These are phyloP conservation scores for Caenorhabditis sp. DNA, from an alignment of 2,888 invertebrate species.

Conservation along the genomic window DNA sequence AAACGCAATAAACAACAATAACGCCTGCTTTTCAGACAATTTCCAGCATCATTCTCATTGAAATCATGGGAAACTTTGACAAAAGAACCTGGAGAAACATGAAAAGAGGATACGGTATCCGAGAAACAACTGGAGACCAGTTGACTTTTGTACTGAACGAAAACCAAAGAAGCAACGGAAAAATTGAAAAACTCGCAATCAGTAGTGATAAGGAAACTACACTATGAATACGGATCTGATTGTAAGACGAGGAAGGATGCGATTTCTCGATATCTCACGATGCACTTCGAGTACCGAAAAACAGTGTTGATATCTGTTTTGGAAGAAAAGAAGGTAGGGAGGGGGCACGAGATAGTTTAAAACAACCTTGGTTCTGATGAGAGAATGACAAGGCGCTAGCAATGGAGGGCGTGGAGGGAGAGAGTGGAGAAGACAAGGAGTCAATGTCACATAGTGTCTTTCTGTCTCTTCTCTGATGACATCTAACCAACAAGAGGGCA, in stretches of 20 bases:
- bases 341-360: constrained; percentile 29
- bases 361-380: constrained; percentile 56
- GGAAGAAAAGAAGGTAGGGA: constrained; percentile 21
- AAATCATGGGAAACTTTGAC: not conserved
- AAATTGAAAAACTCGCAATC: not conserved
- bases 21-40: not conserved
- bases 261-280: too few relatives aligned
- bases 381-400: constrained; percentile 23
- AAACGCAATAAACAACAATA: not conserved
- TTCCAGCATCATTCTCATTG: not conserved
- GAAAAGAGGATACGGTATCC: not conserved
- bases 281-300: too few relatives aligned
- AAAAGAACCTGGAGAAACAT: not conserved
- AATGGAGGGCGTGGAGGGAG: not conserved
- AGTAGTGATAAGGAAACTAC: not conserved
- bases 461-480: constrained; percentile 2
- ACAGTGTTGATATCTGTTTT: not conserved
- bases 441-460: constrained; percentile 47
- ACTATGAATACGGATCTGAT: not conserved
- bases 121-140: not conserved
- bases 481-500: constrained; percentile 15
- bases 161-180: not conserved
- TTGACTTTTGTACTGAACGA: not conserved
- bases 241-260: too few relatives aligned
- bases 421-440: constrained; percentile 15